Evolutionary conservation across 2,113 vertebrate genomes (phyloP).

Genomic region (Dicerorhinus sumatrensis): DNA sequence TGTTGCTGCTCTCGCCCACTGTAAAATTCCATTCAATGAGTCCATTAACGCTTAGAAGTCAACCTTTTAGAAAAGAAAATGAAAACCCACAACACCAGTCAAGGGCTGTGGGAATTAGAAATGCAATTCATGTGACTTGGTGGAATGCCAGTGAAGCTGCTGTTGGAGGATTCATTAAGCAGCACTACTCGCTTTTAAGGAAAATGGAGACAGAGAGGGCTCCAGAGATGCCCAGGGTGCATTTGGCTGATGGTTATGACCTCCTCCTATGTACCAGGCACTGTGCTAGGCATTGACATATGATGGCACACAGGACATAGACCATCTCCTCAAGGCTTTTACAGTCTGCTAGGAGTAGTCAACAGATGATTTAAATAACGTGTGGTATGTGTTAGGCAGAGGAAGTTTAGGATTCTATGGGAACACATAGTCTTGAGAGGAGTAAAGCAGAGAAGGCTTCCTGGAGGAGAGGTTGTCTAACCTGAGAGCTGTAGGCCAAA

Average conservation of each 20-base stretch:
- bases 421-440: not conserved
- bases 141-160: not conserved
- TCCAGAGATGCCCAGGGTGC: not conserved
- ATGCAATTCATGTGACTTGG: conserved; percentile 51
- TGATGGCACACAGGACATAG: not conserved
- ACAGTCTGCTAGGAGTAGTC: not conserved
- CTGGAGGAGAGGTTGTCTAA: not conserved
- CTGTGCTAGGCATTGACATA: no score
- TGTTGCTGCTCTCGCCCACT: not conserved
- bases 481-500: not conserved
- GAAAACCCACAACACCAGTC: not conserved
- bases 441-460: not conserved
- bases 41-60: conserved; percentile 61
- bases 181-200: not conserved
- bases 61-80: conserved; percentile 60
- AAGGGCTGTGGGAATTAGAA: not conserved
- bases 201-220: not conserved
- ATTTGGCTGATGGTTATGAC: not conserved
- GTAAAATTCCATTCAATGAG: conserved; percentile 49
- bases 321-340: not conserved
- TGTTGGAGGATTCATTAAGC: conserved; percentile 52
- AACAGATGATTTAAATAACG: not conserved
- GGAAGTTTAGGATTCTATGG: not conserved
- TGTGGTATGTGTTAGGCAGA: not conserved
- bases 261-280: not conserved